Conservation (phyloP, 2,113 vertebrate species). For the Macaca fascicularis region T2T-MFA8v1.1 NC_088381.1:123884001-123884500, state of each 20-base stretch:
- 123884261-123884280: neutral
- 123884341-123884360: neutral
- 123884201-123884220: neutral
- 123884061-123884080: neutral
- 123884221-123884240: neutral
- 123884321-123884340: neutral
- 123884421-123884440: neutral
- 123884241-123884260: neutral
- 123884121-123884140: neutral
- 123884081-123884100: neutral
- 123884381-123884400: neutral
- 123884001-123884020: neutral
- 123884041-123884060: neutral
- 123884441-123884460: neutral
- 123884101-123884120: neutral
- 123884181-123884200: neutral
- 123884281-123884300: neutral
- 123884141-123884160: neutral
- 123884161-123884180: neutral
- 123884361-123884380: neutral
- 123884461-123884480: neutral
- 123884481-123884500: neutral
- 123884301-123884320: neutral
- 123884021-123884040: neutral
- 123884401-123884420: neutral